Conservation (phyloP, 2,888 invertebrate genomes). For the Microdon myrmicae region DNA sequence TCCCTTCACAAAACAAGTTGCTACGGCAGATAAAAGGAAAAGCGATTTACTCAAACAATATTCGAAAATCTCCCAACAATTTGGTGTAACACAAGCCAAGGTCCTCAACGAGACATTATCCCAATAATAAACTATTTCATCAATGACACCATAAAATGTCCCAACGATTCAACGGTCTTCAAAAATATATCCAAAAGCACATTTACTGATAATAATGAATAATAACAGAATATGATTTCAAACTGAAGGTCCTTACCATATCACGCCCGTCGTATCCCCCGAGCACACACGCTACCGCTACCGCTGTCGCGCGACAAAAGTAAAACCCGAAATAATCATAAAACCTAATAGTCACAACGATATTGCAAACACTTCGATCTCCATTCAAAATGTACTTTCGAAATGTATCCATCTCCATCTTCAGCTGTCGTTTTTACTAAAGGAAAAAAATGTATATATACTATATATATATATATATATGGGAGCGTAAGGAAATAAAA, state of each 20-base stretch:
- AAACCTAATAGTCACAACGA: constrained; percentile 49
- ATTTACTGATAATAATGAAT: constrained; percentile 50
- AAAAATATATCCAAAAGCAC: constrained; percentile 50
- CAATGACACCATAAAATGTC: constrained; percentile 36
- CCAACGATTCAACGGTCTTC: constrained; percentile 42
- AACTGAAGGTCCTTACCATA: too few relatives aligned
- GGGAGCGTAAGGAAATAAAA: too few relatives aligned
- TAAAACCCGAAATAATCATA: constrained; percentile 43
- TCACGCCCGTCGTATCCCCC: too few relatives aligned
- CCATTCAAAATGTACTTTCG: constrained; percentile 45
- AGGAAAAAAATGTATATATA: constrained; percentile 16
- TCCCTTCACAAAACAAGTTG: too few relatives aligned
- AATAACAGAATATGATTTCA: constrained; percentile 49
- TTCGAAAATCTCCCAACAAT: too few relatives aligned
- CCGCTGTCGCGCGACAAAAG: constrained; percentile 2
- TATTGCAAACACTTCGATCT: constrained; percentile 51
- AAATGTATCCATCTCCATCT: constrained; percentile 14
- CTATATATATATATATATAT: too few relatives aligned
- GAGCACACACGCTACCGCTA: not conserved
- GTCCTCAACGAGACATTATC: too few relatives aligned
- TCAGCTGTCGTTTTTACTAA: not conserved
- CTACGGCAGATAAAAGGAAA: too few relatives aligned
- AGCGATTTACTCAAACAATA: too few relatives aligned
- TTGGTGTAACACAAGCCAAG: too few relatives aligned
- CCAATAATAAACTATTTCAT: too few relatives aligned